Base-by-base conservation (phyloP, 2,113 vertebrate genomes). In the Semnornis frantzii region DNA sequence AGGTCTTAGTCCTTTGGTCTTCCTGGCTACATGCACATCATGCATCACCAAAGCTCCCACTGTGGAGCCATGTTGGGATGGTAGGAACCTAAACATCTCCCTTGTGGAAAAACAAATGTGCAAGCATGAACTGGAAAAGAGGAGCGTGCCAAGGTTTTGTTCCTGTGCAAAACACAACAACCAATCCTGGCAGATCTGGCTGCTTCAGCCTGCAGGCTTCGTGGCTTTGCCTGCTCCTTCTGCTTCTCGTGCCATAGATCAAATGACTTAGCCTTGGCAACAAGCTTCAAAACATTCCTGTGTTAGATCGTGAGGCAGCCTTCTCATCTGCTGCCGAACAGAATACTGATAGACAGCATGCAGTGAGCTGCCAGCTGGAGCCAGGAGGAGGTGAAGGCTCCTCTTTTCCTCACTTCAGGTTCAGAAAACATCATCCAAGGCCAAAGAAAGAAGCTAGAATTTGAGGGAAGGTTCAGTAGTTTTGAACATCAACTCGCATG, bases 171-270 rank as follows among this genome's bases (percentile, higher is more conserved):
- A 82, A 80, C 34, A 66, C 8, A 58, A 79, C 85, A 89, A 73
- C 44, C 82, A 85, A 80, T 66, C 46, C 42, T 63, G 46, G n/a
- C 30, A 89, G 46, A 80, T 73, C 27, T 80, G 37, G 8, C 71
- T 89, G 87, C 85, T 92, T 85, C 75, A 77, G 55, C 68, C 75
- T 77, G 15, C n/a, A 95, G 87, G 50, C 78, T 82, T 89, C 68
- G 55, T 31, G 42, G 82, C 68, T 90, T 89, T 66, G 6, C 42
- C 42, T 18, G 42, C 64, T 48, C 79, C 89, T 94, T 87, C 50
- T 71, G 27, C 76, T 91, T 92, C 72, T 91, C 72, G 77, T 89
- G 72, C 79, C 95, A 91, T 87, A 92, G 64, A 95, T 48, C 46
- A 92, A 91, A 83, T 77, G 82, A 42, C 50, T 77, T 52, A 91